These are phyloP conservation scores for Embidobia sp. DNA, from an alignment of 2,888 invertebrate genomes.

Conservation along the genomic window DNA sequence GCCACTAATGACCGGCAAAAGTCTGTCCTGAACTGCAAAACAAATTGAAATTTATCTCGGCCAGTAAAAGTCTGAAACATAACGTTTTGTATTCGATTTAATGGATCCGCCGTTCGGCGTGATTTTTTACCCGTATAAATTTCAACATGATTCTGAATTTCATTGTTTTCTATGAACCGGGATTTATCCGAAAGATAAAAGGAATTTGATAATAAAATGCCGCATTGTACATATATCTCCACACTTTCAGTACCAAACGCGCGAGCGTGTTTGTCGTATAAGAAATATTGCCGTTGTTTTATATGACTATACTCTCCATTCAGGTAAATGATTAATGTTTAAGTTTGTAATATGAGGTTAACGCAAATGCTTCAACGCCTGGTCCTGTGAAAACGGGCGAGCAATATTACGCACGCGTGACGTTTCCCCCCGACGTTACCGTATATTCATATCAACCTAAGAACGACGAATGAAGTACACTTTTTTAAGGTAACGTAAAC, in stretches of 20 bases:
- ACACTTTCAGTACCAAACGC: conserved; percentile 58
- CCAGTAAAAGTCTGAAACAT: conserved; percentile 11
- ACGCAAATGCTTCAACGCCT: conserved; percentile 57
- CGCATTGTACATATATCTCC: conserved; percentile 56
- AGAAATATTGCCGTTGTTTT: conserved; percentile 59
- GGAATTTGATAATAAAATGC: conserved; percentile 60
- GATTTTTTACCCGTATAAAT: conserved; percentile 42
- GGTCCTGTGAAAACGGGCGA: conserved; percentile 42
- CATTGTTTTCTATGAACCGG: conserved; percentile 60
- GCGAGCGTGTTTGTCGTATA: conserved; percentile 51
- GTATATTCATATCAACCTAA: conserved; percentile 40
- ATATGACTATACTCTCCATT: conserved; percentile 52
- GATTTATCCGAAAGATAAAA: conserved; percentile 56
- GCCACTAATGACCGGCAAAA: not conserved
- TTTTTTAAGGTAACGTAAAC: conserved; percentile 37
- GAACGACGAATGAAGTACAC: conserved; percentile 30
- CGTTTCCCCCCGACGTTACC: conserved; percentile 20
- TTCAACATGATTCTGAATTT: conserved; percentile 42
- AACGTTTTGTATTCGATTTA: conserved; percentile 52
- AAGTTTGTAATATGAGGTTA: conserved; percentile 56
- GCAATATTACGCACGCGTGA: conserved; percentile 45
- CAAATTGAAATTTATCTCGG: conserved; percentile 2
- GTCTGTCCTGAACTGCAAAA: not conserved
- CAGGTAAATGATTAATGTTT: conserved; percentile 62
- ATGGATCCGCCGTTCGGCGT: conserved; percentile 7